phyloP scores from a whole-genome alignment of 2,113 vertebrate species.

The Centrocercus urophasianus region DNA sequence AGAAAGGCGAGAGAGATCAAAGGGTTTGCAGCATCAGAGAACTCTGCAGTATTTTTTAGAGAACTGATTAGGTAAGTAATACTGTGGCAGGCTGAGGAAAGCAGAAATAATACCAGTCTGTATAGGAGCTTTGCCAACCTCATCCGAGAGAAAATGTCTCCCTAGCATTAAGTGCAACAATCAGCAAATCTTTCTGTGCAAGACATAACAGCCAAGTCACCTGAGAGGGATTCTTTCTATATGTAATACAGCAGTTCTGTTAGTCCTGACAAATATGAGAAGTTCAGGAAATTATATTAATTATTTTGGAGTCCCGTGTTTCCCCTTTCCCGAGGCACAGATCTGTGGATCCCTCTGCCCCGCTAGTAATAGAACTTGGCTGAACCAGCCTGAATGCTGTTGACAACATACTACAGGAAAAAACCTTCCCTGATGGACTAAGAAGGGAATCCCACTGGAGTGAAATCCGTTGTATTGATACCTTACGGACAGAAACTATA shows the following conservation, averaged over 20 bases:
- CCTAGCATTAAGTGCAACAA: background rate
- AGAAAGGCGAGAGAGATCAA: background rate
- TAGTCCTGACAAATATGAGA: background rate
- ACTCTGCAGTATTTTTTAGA: background rate
- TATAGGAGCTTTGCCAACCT: background rate
- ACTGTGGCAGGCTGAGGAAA: background rate
- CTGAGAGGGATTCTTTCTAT: background rate
- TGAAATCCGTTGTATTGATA: background rate
- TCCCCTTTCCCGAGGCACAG: no score
- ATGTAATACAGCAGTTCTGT: background rate
- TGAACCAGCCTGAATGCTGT: no score
- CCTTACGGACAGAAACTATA: background rate
- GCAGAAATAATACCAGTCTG: background rate
- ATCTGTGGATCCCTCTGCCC: no score
- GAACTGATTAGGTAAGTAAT: background rate
- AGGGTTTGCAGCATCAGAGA: background rate
- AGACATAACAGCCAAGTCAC: background rate
- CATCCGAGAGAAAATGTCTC: background rate
- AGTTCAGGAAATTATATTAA: background rate
- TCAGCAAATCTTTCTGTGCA: background rate
- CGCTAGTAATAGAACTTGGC: no score
- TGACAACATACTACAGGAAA: background rate
- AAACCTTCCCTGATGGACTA: background rate
- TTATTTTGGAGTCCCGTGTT: no score
- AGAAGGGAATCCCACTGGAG: background rate